These are phyloP conservation scores for Ellobius talpinus DNA, from an alignment of 2,113 vertebrate species.

Conservation along the genomic window DNA sequence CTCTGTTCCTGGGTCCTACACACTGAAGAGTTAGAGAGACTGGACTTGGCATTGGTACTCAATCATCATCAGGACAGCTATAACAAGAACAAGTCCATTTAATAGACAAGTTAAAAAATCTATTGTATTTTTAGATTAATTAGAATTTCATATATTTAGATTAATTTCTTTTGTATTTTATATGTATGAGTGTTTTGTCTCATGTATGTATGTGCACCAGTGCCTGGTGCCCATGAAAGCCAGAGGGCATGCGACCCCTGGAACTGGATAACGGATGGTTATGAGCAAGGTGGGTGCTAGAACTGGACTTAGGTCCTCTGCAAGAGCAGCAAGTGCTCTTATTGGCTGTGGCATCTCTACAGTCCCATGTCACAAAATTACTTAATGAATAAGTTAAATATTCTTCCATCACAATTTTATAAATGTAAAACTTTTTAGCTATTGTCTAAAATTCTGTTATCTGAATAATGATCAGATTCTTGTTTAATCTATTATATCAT, in stretches of 20 bases:
- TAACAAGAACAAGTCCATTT: slow-evolving; percentile 51
- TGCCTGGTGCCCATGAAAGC: background rate
- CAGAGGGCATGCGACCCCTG: background rate
- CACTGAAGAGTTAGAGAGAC: background rate
- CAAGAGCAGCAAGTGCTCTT: background rate
- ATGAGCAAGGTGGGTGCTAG: background rate
- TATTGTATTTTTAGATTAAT: background rate
- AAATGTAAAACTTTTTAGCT: background rate
- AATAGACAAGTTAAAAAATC: slow-evolving; percentile 7
- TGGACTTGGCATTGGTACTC: background rate
- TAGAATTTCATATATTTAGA: background rate
- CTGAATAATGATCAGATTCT: background rate
- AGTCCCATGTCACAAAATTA: background rate
- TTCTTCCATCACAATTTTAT: background rate
- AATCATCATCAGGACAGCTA: background rate
- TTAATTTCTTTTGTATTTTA: background rate
- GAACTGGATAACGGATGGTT: background rate
- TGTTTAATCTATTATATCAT: background rate
- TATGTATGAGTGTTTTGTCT: background rate
- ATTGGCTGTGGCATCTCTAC: background rate
- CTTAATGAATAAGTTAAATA: slow-evolving; percentile 9
- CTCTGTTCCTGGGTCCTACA: background rate
- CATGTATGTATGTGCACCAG: background rate
- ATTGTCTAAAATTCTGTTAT: slow-evolving; percentile 12
- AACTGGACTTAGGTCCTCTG: background rate